Evolutionary conservation across 2,797 vertebrate species (phyloP).

Genomic region (Garrulus glandarius): DNA sequence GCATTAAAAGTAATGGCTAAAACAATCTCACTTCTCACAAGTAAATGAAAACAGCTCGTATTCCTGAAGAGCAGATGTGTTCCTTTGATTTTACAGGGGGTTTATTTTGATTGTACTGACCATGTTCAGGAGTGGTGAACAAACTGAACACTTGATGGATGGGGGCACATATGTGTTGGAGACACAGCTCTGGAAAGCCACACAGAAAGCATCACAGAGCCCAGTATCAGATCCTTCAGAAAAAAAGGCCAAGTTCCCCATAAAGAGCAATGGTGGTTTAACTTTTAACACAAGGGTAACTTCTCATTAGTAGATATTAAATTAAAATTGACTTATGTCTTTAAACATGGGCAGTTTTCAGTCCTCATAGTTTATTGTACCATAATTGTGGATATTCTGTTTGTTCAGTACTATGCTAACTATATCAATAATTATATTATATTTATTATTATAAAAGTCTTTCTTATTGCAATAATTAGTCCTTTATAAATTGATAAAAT

Average conservation of each 20-base stretch:
- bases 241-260: not conserved
- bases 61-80: not conserved
- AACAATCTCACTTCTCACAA: not conserved
- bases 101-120: not conserved
- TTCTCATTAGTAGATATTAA: not conserved
- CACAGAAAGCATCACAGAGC: not conserved
- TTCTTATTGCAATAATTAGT: conserved; percentile 1
- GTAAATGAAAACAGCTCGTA: not conserved
- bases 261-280: not conserved
- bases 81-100: not conserved
- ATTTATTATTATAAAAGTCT: not conserved
- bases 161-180: not conserved
- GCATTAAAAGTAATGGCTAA: not conserved
- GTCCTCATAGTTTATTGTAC: not conserved
- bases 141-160: not conserved
- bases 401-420: not conserved
- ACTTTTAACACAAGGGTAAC: not conserved
- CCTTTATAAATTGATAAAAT: not conserved
- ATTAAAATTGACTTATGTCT: not conserved
- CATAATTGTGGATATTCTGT: not conserved
- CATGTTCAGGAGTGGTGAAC: not conserved
- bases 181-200: not conserved
- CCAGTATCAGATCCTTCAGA: not conserved
- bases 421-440: not conserved
- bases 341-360: not conserved